Conservation (phyloP, 2,113 vertebrate species). For the Globicephala melas region DNA sequence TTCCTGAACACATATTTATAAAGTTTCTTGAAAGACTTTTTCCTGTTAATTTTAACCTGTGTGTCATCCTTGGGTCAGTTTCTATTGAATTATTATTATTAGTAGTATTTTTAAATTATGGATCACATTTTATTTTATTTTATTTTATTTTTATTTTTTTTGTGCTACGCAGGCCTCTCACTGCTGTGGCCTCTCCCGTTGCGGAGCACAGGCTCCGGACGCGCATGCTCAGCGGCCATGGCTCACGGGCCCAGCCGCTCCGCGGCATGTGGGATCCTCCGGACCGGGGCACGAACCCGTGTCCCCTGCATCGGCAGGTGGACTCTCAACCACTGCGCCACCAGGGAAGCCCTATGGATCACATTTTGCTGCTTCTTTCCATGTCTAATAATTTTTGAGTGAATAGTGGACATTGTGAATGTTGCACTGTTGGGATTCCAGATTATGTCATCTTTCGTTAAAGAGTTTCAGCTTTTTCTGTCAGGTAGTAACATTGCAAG, state of each 20-base stretch:
- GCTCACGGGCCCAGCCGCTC: too few relatives aligned
- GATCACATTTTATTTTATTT: neutral
- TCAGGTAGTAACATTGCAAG: neutral
- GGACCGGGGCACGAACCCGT: too few relatives aligned
- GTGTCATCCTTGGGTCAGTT: neutral
- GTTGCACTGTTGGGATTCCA: neutral
- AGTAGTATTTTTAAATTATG: neutral
- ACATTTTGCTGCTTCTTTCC: neutral
- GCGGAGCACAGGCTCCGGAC: accelerated
- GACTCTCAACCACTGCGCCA: too few relatives aligned
- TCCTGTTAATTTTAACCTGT: neutral
- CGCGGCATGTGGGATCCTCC: too few relatives aligned
- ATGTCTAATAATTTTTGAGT: neutral
- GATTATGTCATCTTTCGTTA: neutral
- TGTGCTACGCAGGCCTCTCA: too few relatives aligned
- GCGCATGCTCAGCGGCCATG: too few relatives aligned
- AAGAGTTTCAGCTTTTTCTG: neutral
- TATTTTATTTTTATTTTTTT: too few relatives aligned
- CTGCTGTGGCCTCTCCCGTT: too few relatives aligned
- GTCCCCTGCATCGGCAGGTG: too few relatives aligned
- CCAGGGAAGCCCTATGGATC: neutral
- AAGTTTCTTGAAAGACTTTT: neutral
- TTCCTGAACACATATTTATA: neutral
- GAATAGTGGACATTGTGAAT: neutral
- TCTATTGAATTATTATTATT: neutral